Conservation (phyloP, 2,888 invertebrate species). For the Aquatica leii region DNA sequence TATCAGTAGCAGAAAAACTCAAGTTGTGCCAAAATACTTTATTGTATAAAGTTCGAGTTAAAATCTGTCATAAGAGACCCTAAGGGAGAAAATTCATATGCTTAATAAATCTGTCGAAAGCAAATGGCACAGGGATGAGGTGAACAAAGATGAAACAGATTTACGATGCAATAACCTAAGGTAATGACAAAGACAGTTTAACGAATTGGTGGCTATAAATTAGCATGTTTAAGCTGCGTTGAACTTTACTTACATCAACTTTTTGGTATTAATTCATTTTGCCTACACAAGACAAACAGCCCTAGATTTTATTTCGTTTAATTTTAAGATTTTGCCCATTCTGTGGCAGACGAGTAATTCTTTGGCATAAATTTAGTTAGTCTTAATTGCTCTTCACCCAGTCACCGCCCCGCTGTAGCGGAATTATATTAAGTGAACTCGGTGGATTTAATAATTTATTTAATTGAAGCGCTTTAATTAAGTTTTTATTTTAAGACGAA, state of each 20-base stretch:
- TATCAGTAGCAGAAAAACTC: conserved; percentile 1
- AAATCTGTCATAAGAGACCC: conserved; percentile 40
- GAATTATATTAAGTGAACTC: conserved; percentile 29
- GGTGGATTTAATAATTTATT: conserved; percentile 22
- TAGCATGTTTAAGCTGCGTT: conserved; percentile 37
- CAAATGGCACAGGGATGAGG: conserved; percentile 47
- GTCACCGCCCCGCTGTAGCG: conserved; percentile 16
- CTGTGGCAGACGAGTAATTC: conserved; percentile 16
- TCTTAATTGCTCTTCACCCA: conserved; percentile 28
- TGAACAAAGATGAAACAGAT: conserved; percentile 43
- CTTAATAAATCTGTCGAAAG: conserved; percentile 51
- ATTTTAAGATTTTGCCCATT: conserved; percentile 23
- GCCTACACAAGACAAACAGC: no score
- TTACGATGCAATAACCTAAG: conserved; percentile 40
- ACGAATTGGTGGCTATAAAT: conserved; percentile 42
- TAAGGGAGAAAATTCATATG: conserved; percentile 46
- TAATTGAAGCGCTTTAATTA: conserved; percentile 16
- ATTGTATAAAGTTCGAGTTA: conserved; percentile 16
- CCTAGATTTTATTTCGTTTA: conserved; percentile 10
- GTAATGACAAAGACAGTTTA: conserved; percentile 38
- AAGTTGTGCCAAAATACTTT: neutral
- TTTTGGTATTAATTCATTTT: conserved; percentile 1
- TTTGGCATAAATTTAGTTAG: conserved; percentile 27
- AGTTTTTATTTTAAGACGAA: neutral
- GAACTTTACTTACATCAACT: neutral